A percentile compares a stretch with the other conserved stretches of the same genome.
phyloP scores from a whole-genome alignment of 2,797 vertebrate species.

The Anomalospiza imberbis region DNA sequence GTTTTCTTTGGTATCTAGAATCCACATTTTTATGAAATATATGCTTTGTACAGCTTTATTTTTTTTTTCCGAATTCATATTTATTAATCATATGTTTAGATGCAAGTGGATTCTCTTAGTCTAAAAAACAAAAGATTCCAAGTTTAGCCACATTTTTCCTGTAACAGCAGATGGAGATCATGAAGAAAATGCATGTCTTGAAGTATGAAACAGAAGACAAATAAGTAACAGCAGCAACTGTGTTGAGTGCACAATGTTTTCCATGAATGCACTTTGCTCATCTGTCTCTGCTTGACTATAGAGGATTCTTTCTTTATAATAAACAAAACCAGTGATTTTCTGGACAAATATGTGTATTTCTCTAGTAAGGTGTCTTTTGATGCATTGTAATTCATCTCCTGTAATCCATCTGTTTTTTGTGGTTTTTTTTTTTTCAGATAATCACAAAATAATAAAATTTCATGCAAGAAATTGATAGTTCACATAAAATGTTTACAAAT shows the following conservation, averaged over 20 bases:
- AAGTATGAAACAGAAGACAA: constrained; percentile 1
- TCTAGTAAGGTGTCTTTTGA: constrained; percentile 5
- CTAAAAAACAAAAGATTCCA: neutral
- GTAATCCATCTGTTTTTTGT: neutral
- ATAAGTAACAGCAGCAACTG: neutral
- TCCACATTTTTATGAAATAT: neutral
- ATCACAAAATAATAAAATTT: neutral
- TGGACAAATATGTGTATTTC: neutral
- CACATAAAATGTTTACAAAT: constrained; percentile 36
- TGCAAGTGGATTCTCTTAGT: neutral
- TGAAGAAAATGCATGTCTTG: neutral
- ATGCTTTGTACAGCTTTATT: neutral
- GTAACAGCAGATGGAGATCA: neutral
- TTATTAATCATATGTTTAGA: neutral
- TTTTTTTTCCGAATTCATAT: neutral
- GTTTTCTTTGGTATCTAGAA: neutral
- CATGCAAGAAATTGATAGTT: constrained; percentile 32
- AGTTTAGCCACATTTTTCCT: neutral
- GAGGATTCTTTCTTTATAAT: neutral
- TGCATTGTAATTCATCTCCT: neutral
- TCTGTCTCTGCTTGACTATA: neutral
- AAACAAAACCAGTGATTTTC: neutral
- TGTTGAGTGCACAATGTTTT: neutral
- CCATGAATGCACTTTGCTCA: neutral
- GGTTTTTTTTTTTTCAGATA: neutral